phyloP scores from a whole-genome alignment of 2,113 vertebrate genomes.

The Megaptera novaeangliae region DNA sequence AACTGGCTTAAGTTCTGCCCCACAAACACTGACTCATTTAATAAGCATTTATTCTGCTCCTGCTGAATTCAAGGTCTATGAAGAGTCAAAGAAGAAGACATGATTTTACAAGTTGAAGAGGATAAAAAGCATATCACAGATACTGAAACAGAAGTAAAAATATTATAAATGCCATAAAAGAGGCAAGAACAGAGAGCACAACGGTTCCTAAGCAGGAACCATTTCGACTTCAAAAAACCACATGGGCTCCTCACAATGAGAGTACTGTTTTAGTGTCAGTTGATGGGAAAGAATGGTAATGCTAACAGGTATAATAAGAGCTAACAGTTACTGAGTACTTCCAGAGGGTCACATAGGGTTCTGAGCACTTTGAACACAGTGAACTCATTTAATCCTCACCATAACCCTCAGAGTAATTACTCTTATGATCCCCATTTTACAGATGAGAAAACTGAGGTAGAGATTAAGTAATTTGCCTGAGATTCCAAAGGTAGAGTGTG shows the following conservation, averaged over 20 bases:
- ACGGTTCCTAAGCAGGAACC: not conserved
- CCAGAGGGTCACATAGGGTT: too few relatives aligned
- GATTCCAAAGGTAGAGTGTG: not conserved
- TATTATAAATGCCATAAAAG: not conserved
- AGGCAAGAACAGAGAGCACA: not conserved
- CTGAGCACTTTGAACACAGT: not conserved
- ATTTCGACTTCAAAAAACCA: not conserved
- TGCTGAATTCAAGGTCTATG: not conserved
- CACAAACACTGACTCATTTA: not conserved
- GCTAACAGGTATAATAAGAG: not conserved
- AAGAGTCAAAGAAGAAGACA: not conserved
- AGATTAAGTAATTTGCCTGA: not conserved
- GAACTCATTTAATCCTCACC: not conserved
- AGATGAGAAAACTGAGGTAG: not conserved
- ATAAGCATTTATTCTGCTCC: not conserved
- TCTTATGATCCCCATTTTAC: not conserved
- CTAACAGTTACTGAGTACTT: not conserved
- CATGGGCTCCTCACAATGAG: accelerated
- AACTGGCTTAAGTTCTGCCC: not conserved
- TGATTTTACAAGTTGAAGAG: not conserved
- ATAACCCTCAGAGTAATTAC: not conserved
- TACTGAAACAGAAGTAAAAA: not conserved
- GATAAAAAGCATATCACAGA: not conserved
- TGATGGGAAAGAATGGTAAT: not conserved
- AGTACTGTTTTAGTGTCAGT: not conserved